These are phyloP conservation scores for Trichopria drosophilae DNA, from an alignment of 2,888 invertebrate species.

Conservation along the genomic window DNA sequence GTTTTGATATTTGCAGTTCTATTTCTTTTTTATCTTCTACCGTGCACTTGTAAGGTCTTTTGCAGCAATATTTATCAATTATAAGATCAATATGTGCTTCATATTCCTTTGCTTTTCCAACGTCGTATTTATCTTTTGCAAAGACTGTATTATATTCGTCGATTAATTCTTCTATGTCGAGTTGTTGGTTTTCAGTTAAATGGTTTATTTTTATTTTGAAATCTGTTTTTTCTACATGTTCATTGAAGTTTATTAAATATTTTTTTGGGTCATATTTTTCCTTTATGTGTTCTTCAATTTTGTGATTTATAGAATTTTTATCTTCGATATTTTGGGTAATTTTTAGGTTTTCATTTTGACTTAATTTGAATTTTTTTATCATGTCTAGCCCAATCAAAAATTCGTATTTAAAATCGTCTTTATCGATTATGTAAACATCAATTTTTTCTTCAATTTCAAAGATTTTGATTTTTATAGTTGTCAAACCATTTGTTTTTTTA, in stretches of 20 bases:
- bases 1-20: constrained; percentile 35
- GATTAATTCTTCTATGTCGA: constrained; percentile 30
- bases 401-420: constrained; percentile 27
- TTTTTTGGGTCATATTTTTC: background rate
- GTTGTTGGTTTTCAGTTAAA: constrained; percentile 10
- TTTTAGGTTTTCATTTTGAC: constrained; percentile 14
- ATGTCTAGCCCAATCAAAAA: constrained; percentile 21
- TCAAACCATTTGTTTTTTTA: constrained; percentile 32
- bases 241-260: constrained; percentile 29
- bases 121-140: constrained; percentile 39
- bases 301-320: background rate
- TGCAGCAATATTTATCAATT: constrained; percentile 32
- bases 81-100: constrained; percentile 35
- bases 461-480: constrained; percentile 37
- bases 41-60: constrained; percentile 34
- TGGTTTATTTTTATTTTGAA: constrained; percentile 26
- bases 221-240: constrained; percentile 25
- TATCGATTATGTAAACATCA: constrained; percentile 33
- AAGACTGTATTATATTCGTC: constrained; percentile 35
- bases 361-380: constrained; percentile 17
- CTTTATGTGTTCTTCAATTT: background rate
- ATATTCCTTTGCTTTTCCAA: constrained; percentile 34
- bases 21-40: constrained; percentile 37
- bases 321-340: too few species aligned
- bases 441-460: constrained; percentile 36